These are phyloP conservation scores for Helostoma temminkii DNA, from an alignment of 2,797 vertebrate genomes.

Conservation along the genomic window DNA sequence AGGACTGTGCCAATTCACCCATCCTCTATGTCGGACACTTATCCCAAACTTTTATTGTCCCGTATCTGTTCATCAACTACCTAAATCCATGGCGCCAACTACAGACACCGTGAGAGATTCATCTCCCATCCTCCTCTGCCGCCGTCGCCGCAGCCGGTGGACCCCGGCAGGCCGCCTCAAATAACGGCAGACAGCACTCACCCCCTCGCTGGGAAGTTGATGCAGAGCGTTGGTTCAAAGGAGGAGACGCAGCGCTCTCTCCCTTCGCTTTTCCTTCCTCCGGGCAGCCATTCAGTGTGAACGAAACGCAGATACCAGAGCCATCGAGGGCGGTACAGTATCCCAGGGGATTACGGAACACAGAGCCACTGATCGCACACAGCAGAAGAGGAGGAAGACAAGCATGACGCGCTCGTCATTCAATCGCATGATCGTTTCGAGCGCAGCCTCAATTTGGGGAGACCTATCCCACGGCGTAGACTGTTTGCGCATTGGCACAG, in stretches of 20 bases:
- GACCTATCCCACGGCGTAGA: constrained; percentile 68
- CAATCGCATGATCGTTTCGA: constrained; percentile 78
- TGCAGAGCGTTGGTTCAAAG: constrained; percentile 74
- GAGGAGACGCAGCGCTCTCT: constrained; percentile 71
- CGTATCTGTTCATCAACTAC: constrained; percentile 48
- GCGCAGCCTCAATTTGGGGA: constrained; percentile 76
- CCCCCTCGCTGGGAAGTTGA: constrained; percentile 82
- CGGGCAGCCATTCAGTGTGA: constrained; percentile 91
- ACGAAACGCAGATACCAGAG: constrained; percentile 83
- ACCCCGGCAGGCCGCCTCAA: constrained; percentile 64
- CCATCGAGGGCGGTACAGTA: constrained; percentile 80
- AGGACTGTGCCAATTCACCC: constrained; percentile 62
- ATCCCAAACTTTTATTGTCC: constrained; percentile 68
- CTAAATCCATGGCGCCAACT: constrained; percentile 39
- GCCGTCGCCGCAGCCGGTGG: constrained; percentile 32
- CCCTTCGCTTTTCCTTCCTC: constrained; percentile 78
- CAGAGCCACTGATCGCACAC: constrained; percentile 81
- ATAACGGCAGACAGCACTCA: constrained; percentile 79
- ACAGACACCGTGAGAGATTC: constrained; percentile 44
- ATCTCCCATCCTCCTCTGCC: neutral
- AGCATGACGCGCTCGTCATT: constrained; percentile 79
- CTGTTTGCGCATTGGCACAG: constrained; percentile 82
- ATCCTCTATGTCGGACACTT: constrained; percentile 58
- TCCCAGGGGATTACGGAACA: constrained; percentile 80
- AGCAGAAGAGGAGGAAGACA: constrained; percentile 69